A percentile compares a stretch with the other conserved stretches of the same genome.
phyloP scores from a whole-genome alignment of 2,797 vertebrate species.

The Takifugu rubripes region DNA sequence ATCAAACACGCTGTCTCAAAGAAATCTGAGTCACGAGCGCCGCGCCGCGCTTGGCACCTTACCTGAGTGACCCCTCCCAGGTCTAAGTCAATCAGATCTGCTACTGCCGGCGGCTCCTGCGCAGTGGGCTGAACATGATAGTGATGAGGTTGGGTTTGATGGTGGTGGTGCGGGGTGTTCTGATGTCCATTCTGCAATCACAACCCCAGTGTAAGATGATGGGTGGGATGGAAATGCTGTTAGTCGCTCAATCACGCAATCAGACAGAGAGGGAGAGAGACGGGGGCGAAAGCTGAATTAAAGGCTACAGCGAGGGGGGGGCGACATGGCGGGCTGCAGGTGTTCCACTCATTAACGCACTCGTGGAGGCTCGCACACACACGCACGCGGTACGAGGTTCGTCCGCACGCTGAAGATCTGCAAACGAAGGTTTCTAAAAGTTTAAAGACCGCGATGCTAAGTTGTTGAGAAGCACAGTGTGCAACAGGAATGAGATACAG shows the following conservation, averaged over 20 bases:
- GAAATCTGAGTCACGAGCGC: neutral
- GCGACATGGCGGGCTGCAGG: constrained; percentile 22
- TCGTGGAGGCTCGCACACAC: neutral
- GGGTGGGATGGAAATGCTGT: constrained; percentile 42
- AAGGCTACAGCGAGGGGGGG: constrained; percentile 9
- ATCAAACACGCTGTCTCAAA: no score
- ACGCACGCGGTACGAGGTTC: constrained; percentile 2
- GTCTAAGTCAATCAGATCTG: constrained; percentile 66
- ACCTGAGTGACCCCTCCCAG: constrained; percentile 65
- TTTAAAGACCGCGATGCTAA: constrained; percentile 56
- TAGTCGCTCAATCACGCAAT: constrained; percentile 17
- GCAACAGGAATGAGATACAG: constrained; percentile 10
- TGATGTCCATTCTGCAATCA: constrained; percentile 66
- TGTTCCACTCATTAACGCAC: constrained; percentile 13
- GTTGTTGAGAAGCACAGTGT: constrained; percentile 29
- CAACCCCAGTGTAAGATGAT: constrained; percentile 64
- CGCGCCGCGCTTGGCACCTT: constrained; percentile 43
- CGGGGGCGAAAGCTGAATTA: constrained; percentile 12
- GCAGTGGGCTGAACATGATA: constrained; percentile 26
- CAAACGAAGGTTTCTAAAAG: constrained; percentile 35
- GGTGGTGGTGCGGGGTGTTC: constrained; percentile 24
- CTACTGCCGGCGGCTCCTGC: constrained; percentile 25
- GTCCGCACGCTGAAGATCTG: constrained; percentile 18
- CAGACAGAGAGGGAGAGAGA: constrained; percentile 18
- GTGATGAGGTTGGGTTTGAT: constrained; percentile 34